phyloP scores from a whole-genome alignment of 2,113 vertebrate species.

The Pongo abelii region DNA sequence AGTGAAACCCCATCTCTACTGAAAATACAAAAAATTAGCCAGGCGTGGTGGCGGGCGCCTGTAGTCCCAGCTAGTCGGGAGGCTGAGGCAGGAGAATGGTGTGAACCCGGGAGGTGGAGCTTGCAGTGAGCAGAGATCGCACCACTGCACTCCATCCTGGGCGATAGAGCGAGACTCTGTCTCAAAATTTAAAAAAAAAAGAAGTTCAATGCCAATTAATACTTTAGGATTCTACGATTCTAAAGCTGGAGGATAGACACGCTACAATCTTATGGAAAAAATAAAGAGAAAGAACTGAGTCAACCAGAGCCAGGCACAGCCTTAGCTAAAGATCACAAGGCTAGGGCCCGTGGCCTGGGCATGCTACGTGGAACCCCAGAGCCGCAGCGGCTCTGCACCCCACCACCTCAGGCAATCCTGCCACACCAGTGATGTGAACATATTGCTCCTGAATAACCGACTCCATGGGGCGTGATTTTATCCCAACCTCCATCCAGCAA shows the following conservation, averaged over 20 bases:
- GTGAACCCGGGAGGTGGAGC: too few relatives aligned
- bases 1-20: too few relatives aligned
- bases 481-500: background rate
- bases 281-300: background rate
- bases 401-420: background rate
- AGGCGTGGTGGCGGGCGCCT: too few relatives aligned
- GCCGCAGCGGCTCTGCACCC: rapidly evolving
- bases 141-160: too few relatives aligned
- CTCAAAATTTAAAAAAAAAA: too few relatives aligned
- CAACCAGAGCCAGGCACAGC: background rate
- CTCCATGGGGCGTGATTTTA: background rate
- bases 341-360: background rate
- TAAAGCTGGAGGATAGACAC: background rate
- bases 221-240: rapidly evolving
- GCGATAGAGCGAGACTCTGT: too few relatives aligned
- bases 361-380: too few relatives aligned
- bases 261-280: background rate
- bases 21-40: too few relatives aligned
- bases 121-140: too few relatives aligned
- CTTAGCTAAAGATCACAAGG: background rate
- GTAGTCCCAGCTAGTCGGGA: too few relatives aligned
- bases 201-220: too few relatives aligned
- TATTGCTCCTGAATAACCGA: background rate
- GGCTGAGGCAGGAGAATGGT: too few relatives aligned
- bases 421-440: background rate